A percentile compares a stretch with the other conserved stretches of the same genome.
phyloP scores from a whole-genome alignment of 2,888 invertebrate genomes.

The Eilema caniola region DNA sequence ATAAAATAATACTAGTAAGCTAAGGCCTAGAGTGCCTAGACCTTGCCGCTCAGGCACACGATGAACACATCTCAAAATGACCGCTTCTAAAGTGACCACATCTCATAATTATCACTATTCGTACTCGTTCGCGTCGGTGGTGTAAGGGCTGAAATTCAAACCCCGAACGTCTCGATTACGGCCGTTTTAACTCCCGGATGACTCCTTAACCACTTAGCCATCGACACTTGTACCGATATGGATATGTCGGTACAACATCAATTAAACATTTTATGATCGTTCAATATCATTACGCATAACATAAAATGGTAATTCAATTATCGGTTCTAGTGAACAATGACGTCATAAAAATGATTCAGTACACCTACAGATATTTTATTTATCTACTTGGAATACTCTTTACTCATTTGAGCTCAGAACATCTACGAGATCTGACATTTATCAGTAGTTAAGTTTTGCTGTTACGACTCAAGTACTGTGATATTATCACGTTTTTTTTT shows the following conservation, averaged over 20 bases:
- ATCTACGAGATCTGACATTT: slow-evolving; percentile 20
- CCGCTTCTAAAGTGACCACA: no score
- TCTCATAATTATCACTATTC: no score
- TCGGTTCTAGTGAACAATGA: slow-evolving; percentile 53
- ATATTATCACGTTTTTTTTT: background rate
- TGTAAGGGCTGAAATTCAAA: no score
- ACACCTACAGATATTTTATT: slow-evolving; percentile 23
- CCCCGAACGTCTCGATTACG: no score
- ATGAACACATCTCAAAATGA: no score
- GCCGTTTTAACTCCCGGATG: no score
- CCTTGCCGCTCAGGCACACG: no score
- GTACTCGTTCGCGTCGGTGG: no score
- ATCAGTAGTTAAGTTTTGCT: background rate
- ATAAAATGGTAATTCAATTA: slow-evolving; percentile 27
- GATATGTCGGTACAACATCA: background rate
- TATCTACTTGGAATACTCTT: slow-evolving; percentile 18
- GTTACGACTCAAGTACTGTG: background rate
- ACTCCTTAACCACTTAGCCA: no score
- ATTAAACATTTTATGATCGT: slow-evolving; percentile 1
- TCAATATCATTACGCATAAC: background rate
- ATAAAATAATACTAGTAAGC: no score
- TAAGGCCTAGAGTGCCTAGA: no score
- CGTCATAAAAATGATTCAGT: slow-evolving; percentile 47
- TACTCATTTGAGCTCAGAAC: slow-evolving; percentile 28
- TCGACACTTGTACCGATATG: background rate